Conservation (phyloP, 2,113 vertebrate genomes). For the Morphnarchus princeps region DNA sequence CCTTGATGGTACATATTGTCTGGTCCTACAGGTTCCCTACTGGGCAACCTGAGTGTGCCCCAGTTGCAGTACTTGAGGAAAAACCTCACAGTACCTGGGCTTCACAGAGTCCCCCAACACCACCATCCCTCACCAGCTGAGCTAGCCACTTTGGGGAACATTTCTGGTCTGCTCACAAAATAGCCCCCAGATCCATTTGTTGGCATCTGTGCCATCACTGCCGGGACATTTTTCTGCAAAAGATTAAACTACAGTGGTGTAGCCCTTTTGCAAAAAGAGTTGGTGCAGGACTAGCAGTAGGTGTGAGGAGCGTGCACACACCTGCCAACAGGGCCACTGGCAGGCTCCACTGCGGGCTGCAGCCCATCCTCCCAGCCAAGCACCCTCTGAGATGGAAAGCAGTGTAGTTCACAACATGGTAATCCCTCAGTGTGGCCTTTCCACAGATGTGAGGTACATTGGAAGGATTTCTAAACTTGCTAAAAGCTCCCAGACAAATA, state of each 20-base stretch:
- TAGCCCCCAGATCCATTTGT: not conserved
- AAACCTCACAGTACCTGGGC: not conserved
- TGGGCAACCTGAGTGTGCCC: rapidly evolving
- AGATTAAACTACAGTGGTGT: not conserved
- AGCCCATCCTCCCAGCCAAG: not conserved
- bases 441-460: not conserved
- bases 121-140: not conserved
- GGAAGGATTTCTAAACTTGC: not conserved
- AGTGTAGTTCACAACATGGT: not conserved
- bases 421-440: not conserved
- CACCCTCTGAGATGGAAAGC: not conserved
- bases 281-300: not conserved
- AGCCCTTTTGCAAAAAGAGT: not conserved
- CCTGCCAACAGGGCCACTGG: rapidly evolving
- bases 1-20: not conserved
- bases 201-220: not conserved
- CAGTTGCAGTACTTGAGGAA: not conserved
- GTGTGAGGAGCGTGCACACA: not conserved
- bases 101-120: not conserved
- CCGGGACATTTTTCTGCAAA: not conserved
- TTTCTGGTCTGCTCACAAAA: not conserved
- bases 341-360: not conserved
- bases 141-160: not conserved
- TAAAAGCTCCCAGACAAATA: not conserved
- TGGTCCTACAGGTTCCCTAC: not conserved